These are phyloP conservation scores for Drosophila mettleri DNA, from an alignment of 2,888 invertebrate genomes.

Conservation along the genomic window DNA sequence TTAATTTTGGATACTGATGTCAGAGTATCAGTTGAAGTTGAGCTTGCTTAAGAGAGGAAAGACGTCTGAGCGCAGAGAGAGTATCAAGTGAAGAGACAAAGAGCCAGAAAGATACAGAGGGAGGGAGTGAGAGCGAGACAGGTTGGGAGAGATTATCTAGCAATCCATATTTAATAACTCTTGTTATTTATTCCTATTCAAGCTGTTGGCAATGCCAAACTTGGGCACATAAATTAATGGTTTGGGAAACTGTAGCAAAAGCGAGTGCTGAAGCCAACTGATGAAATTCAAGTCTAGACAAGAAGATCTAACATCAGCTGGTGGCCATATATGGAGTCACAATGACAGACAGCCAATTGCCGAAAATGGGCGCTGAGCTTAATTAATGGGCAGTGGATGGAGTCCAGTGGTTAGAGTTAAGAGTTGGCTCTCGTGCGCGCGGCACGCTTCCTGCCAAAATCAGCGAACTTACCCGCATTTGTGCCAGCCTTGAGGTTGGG, in stretches of 20 bases:
- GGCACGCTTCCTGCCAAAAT: slow-evolving; percentile 45
- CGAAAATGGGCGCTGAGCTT: slow-evolving; percentile 14
- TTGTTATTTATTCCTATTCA: background rate
- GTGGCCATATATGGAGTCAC: slow-evolving; percentile 48
- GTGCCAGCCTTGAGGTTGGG: slow-evolving; percentile 85
- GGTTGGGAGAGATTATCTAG: background rate
- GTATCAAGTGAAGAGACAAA: background rate
- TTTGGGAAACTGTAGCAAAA: slow-evolving; percentile 25
- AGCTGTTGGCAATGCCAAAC: slow-evolving; percentile 39
- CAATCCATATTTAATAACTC: background rate
- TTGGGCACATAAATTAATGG: slow-evolving; percentile 57
- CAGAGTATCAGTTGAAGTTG: background rate
- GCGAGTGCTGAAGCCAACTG: slow-evolving; percentile 1
- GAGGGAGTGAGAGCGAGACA: background rate
- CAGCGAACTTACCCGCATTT: slow-evolving; percentile 85
- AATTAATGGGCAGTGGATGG: slow-evolving; percentile 42
- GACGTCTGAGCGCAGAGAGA: background rate
- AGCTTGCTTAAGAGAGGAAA: background rate
- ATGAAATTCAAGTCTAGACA: slow-evolving; percentile 20
- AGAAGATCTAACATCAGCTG: slow-evolving; percentile 17
- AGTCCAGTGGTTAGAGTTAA: background rate
- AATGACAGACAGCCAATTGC: slow-evolving; percentile 26
- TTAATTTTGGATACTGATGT: background rate
- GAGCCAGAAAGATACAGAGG: background rate
- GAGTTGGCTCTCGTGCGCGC: slow-evolving; percentile 12